Evolutionary conservation across 2,888 invertebrate genomes (phyloP).

Genomic region (Cerastis leucographa): DNA sequence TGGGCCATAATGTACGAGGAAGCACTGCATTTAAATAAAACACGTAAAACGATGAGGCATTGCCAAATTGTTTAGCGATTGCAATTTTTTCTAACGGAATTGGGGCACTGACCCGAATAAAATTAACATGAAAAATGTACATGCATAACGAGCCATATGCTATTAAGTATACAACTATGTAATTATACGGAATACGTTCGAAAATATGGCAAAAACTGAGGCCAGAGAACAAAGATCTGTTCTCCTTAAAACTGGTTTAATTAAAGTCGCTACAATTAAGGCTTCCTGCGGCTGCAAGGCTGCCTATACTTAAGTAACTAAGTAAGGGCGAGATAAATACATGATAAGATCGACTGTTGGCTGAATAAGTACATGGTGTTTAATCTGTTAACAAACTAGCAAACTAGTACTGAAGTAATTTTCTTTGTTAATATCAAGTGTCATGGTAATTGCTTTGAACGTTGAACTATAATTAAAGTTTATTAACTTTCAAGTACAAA

Average conservation of each 20-base stretch:
- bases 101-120: constrained; percentile 69
- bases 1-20: constrained; percentile 40
- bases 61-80: constrained; percentile 41
- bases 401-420: constrained; percentile 27
- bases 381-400: constrained; percentile 46
- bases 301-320: constrained; percentile 54
- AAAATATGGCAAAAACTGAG: constrained; percentile 54
- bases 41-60: constrained; percentile 61
- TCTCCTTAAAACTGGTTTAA: constrained; percentile 77
- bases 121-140: constrained; percentile 53
- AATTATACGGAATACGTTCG: constrained; percentile 42
- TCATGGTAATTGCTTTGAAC: constrained; percentile 32
- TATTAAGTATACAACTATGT: constrained; percentile 43
- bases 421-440: constrained; percentile 45
- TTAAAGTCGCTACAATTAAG: constrained; percentile 80
- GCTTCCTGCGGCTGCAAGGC: constrained; percentile 80
- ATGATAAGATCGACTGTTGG: constrained; percentile 43
- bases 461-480: constrained; percentile 24
- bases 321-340: constrained; percentile 59
- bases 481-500: constrained; percentile 24
- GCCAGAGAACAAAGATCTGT: constrained; percentile 70
- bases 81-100: constrained; percentile 63
- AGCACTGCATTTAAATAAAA: constrained; percentile 29
- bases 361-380: constrained; percentile 18
- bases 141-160: constrained; percentile 39